Evolutionary conservation across 2,888 invertebrate species (phyloP).

Genomic region (Copidosoma aretas): DNA sequence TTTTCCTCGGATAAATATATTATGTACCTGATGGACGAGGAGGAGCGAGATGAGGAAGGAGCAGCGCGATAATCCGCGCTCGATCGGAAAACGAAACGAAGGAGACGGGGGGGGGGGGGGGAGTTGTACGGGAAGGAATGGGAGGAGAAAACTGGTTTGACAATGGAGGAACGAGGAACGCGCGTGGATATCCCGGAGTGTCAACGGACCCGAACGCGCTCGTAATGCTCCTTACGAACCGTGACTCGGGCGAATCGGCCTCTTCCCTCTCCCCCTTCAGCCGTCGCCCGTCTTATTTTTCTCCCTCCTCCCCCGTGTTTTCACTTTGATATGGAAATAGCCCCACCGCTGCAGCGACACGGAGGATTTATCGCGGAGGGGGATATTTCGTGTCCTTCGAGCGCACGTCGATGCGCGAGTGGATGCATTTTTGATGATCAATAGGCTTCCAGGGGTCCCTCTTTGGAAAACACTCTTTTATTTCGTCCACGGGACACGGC

Average conservation of each 20-base stretch:
- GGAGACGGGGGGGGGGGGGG: constrained; percentile 4
- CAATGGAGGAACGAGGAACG: constrained; percentile 43
- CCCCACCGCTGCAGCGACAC: background rate
- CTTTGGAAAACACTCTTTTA: background rate
- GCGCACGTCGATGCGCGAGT: background rate
- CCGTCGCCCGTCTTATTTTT: background rate
- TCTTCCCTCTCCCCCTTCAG: background rate
- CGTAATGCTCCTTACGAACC: constrained; percentile 18
- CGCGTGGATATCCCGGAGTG: constrained; percentile 37
- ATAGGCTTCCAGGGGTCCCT: background rate
- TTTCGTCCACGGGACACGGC: constrained; percentile 1
- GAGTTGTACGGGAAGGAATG: background rate
- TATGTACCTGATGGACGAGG: too few relatives aligned
- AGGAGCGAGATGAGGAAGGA: too few relatives aligned
- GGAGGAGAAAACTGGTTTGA: constrained; percentile 43
- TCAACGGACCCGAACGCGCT: constrained; percentile 30
- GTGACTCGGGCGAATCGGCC: constrained; percentile 26
- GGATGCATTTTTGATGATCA: constrained; percentile 22
- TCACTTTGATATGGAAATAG: constrained; percentile 14
- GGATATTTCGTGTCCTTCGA: constrained; percentile 9
- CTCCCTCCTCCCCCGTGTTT: background rate
- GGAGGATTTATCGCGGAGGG: constrained; percentile 17
- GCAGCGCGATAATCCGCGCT: too few relatives aligned
- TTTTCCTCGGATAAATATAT: too few relatives aligned
- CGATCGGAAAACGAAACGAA: constrained; percentile 13